A percentile compares a stretch with the other conserved stretches of the same genome.
These are phyloP conservation scores for Myotis daubentonii DNA, from an alignment of 2,797 vertebrate species.

Conservation along the genomic window DNA sequence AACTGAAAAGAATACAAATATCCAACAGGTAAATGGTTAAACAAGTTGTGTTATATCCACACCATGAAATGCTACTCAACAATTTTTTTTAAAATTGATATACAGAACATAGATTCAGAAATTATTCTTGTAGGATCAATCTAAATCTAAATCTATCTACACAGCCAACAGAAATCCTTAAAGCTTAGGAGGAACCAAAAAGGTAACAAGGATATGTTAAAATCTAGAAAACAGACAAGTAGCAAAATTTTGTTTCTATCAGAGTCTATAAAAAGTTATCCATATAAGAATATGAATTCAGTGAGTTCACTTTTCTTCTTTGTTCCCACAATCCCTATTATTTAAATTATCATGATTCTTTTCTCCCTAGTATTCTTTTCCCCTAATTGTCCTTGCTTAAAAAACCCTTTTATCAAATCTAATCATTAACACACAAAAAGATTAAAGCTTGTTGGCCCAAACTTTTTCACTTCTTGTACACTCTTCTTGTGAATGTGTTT, in stretches of 20 bases:
- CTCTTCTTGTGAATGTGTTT: background rate
- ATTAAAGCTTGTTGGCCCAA: background rate
- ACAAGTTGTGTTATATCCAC: background rate
- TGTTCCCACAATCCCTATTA: background rate
- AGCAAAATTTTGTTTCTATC: slow-evolving; percentile 32
- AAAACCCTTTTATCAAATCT: background rate
- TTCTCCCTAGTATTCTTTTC: background rate
- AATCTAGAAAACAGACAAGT: background rate
- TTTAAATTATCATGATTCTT: background rate
- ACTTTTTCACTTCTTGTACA: background rate
- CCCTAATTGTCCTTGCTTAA: background rate
- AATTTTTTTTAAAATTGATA: background rate
- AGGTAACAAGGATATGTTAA: background rate
- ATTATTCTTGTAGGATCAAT: background rate
- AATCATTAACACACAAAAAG: background rate
- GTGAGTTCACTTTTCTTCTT: background rate
- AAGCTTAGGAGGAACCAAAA: background rate
- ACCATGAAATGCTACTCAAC: background rate
- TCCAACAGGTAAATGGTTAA: background rate
- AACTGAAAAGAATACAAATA: background rate
- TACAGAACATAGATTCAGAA: background rate
- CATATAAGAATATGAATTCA: background rate
- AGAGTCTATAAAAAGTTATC: background rate
- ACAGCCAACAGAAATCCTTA: slow-evolving; percentile 22
- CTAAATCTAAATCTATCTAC: background rate